Percentiles rank a stretch among this genome's conserved stretches.
Evolutionary conservation across 1,140 invertebrate species (phyloP).

Genomic region (Listronotus oregonensis): DNA sequence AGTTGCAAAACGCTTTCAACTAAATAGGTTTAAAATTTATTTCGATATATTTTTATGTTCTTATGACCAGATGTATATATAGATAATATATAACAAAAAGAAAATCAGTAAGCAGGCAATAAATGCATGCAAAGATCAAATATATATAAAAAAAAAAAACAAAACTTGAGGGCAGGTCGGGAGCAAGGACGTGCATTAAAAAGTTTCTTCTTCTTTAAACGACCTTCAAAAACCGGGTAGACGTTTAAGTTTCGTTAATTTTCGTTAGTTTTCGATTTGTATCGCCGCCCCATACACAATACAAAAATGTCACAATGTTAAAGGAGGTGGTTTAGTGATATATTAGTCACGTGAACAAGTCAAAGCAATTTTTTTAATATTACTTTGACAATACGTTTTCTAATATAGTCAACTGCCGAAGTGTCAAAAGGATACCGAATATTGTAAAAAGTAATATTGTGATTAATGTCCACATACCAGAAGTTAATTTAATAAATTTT

Average conservation of each 20-base stretch:
- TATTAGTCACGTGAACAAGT: not conserved
- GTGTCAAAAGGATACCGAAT: too few relatives aligned
- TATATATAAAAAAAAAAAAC: constrained; percentile 48
- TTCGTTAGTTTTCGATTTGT: constrained; percentile 54
- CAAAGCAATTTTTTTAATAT: too few relatives aligned
- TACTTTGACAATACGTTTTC: too few relatives aligned
- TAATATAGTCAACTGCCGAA: too few relatives aligned
- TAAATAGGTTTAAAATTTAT: too few relatives aligned
- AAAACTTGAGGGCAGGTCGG: constrained; percentile 52
- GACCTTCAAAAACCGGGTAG: constrained; percentile 65
- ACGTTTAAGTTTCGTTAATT: constrained; percentile 52
- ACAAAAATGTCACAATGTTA: constrained; percentile 70
- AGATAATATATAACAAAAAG: constrained; percentile 57
- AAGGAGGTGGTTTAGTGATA: constrained; percentile 28
- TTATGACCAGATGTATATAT: constrained; percentile 13
- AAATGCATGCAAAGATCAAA: constrained; percentile 59
- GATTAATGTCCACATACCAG: not conserved
- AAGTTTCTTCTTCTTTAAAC: constrained; percentile 56
- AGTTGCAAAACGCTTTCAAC: too few relatives aligned
- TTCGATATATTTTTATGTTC: not conserved
- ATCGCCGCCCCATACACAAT: constrained; percentile 72
- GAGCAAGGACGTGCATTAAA: constrained; percentile 57
- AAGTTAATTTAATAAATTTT: not conserved
- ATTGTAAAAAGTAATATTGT: too few relatives aligned
- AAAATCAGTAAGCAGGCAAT: constrained; percentile 60